Percentiles rank a stretch among this genome's conserved stretches.
phyloP scores from a whole-genome alignment of 2,888 invertebrate genomes.

The Sinotaia quadrata region DNA sequence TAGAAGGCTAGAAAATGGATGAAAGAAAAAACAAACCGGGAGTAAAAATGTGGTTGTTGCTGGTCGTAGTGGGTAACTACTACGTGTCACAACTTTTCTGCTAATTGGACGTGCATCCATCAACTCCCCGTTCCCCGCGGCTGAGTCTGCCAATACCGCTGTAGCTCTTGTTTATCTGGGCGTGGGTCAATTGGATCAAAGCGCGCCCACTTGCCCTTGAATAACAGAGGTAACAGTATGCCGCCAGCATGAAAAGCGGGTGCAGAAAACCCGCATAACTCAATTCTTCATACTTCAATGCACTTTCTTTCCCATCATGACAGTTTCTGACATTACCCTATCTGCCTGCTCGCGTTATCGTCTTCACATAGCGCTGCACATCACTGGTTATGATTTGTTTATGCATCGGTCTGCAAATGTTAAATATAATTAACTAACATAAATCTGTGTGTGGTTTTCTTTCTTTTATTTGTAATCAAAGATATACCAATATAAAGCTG shows the following conservation, averaged over 20 bases:
- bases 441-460: too few relatives aligned
- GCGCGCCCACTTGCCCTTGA: not conserved
- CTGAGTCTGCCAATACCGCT: not conserved
- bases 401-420: too few relatives aligned
- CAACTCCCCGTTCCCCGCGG: not conserved
- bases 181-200: not conserved
- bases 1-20: not conserved
- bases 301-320: not conserved
- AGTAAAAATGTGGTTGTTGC: too few relatives aligned
- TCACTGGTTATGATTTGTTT: too few relatives aligned
- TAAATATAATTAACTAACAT: too few relatives aligned
- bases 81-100: not conserved
- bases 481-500: too few relatives aligned
- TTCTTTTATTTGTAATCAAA: too few relatives aligned
- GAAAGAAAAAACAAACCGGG: conserved; percentile 1
- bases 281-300: conserved; percentile 5
- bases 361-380: too few relatives aligned
- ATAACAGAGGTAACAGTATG: not conserved
- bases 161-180: conserved; percentile 7
- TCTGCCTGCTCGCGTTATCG: too few relatives aligned
- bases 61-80: too few relatives aligned
- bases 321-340: too few relatives aligned
- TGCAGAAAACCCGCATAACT: conserved; percentile 1
- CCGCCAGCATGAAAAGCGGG: not conserved
- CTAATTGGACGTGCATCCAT: conserved; percentile 4